phyloP scores from a whole-genome alignment of 2,888 invertebrate species.

The Pachydiplax longipennis region DNA sequence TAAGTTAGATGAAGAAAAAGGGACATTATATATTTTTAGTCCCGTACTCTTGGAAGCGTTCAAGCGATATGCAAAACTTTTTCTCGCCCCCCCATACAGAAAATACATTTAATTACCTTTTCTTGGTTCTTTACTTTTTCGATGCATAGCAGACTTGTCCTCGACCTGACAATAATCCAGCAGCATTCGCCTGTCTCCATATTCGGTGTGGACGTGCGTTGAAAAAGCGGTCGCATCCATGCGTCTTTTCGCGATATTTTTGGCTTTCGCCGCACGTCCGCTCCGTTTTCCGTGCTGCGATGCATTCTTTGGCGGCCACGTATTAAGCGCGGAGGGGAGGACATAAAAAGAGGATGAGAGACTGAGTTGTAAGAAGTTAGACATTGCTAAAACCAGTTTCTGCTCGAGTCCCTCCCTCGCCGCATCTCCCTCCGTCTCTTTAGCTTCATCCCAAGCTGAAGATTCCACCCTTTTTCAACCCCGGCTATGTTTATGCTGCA shows the following conservation, averaged over 20 bases:
- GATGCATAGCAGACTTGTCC: background rate
- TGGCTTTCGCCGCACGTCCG: background rate
- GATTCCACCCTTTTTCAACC: background rate
- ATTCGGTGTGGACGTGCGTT: background rate
- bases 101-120: too few species aligned
- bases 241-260: background rate
- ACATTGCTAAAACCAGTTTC: background rate
- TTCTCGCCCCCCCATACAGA: too few species aligned
- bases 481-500: too few species aligned
- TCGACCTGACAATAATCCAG: background rate
- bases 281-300: background rate
- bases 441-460: background rate
- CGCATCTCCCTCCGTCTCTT: background rate
- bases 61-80: too few species aligned
- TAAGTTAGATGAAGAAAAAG: too few species aligned
- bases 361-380: background rate
- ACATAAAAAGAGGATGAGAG: background rate
- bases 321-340: background rate
- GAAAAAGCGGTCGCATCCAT: background rate
- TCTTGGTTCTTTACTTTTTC: too few species aligned
- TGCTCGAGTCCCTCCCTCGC: background rate
- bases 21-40: too few species aligned
- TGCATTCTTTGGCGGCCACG: background rate
- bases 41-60: too few species aligned
- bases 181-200: background rate